Base-by-base conservation (phyloP, 2,888 invertebrate species). In the Saturnia japonica region DNA sequence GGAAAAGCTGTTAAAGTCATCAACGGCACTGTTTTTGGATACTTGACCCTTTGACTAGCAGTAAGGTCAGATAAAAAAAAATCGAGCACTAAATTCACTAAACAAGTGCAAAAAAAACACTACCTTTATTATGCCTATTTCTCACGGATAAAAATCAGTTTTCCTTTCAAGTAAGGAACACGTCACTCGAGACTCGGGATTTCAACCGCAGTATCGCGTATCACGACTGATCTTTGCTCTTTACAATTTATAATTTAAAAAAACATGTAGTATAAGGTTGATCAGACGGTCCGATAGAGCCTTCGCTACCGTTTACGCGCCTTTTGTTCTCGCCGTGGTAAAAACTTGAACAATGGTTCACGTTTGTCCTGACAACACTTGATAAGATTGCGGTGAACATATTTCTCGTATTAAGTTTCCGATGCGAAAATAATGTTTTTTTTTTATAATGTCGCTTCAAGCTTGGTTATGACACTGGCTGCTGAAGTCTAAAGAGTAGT, bases 271-370 rank as follows among this genome's bases (percentile, higher is more conserved):
- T 88, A 88, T 88, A 89, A 91, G 90, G 88, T 90, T 89, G 94
- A 93, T 94, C 92, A 91, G 84, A 91, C 80, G 88, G 82, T 83
- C 91, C 91, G 93, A 94, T 94, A 93, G 85, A 79, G 83, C 83
- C 82, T 83, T 80, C 79, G 92, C 93, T 93, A 93, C 94, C 94
- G 94, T 90, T 93, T 94, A 93, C 92, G 89, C 91, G 85, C 78
- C 85, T 87, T 90, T 93, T 93, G 94, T 93, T 88, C 57, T 60
- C 87, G 82, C 77, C 77, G 84, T 84, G 84, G 89, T 89, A 93
- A 92, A 90, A 92, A 89, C 87, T 84, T 91, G 89, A 87, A 94
- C 93, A 93, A 93, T 90, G 83, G 57, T 82, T 78, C 82, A 78
- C 84, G 88, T 86, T 85, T 88, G 57, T 28, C 57, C 87, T 84